Percentiles rank a stretch among this genome's conserved stretches.
Conservation (phyloP, 2,797 vertebrate genomes). For the Macropus fuliginosus region DNA sequence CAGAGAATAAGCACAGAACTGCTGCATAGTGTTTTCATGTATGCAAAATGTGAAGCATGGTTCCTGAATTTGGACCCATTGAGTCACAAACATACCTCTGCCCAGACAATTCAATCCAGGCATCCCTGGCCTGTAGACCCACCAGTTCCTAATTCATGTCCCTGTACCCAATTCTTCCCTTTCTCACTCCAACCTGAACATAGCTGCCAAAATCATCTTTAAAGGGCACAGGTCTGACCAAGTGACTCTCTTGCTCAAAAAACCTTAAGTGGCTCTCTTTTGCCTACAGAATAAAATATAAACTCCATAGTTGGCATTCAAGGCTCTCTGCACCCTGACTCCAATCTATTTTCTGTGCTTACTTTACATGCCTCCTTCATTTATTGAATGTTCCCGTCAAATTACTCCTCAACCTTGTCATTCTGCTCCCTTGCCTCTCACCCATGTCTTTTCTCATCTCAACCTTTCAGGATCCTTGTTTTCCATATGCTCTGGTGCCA, state of each 20-base stretch:
- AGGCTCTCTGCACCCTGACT: neutral
- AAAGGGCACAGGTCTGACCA: neutral
- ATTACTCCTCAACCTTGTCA: neutral
- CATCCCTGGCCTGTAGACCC: neutral
- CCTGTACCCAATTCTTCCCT: neutral
- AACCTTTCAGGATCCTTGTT: neutral
- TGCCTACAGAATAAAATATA: neutral
- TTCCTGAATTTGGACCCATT: neutral
- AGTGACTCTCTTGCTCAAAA: neutral
- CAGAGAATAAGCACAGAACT: conserved; percentile 65
- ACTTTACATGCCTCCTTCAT: neutral
- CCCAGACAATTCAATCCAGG: neutral
- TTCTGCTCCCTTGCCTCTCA: neutral
- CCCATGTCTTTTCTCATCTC: neutral
- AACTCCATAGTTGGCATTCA: neutral
- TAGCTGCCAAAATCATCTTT: neutral
- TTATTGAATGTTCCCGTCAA: neutral
- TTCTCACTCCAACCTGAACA: neutral
- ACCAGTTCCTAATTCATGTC: neutral
- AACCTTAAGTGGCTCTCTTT: neutral
- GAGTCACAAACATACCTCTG: conserved; percentile 4
- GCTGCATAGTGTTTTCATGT: conserved; percentile 62
- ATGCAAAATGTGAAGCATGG: conserved; percentile 12
- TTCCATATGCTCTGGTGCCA: neutral
- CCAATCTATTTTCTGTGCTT: neutral